Percentiles rank a stretch among this genome's conserved stretches.
Conservation (phyloP, 2,888 invertebrate species). For the Drosophila buzzatii region DNA sequence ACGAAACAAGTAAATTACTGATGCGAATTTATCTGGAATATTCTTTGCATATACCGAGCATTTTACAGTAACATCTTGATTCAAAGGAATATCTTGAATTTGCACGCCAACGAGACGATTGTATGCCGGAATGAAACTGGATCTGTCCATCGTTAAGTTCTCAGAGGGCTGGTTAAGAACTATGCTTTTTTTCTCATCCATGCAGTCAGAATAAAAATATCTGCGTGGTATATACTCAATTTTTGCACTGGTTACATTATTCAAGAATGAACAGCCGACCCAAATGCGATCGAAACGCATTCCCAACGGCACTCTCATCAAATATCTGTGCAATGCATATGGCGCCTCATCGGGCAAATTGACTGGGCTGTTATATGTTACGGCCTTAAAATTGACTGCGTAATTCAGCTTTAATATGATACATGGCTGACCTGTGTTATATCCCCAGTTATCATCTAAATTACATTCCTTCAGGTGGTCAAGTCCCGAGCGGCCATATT, state of each 20-base stretch:
- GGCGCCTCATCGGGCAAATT: conserved; percentile 50
- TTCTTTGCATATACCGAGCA: conserved; percentile 47
- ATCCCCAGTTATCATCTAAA: conserved; percentile 59
- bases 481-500: conserved; percentile 29
- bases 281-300: conserved; percentile 58
- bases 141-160: conserved; percentile 18
- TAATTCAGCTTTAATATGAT: conserved; percentile 63
- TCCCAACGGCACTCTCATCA: conserved; percentile 41
- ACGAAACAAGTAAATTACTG: conserved; percentile 27
- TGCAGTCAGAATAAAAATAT: conserved; percentile 35
- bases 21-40: conserved; percentile 21
- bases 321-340: conserved; percentile 33
- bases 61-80: conserved; percentile 36
- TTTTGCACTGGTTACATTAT: not conserved
- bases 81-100: conserved; percentile 48
- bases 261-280: conserved; percentile 36
- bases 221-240: conserved; percentile 53
- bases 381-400: conserved; percentile 40
- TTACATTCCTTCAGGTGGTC: conserved; percentile 45
- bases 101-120: conserved; percentile 60
- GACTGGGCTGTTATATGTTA: conserved; percentile 44
- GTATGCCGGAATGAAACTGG: conserved; percentile 32
- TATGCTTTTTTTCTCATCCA: conserved; percentile 25
- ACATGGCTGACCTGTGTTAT: conserved; percentile 47
- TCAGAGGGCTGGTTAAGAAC: conserved; percentile 28